Base-by-base conservation (phyloP, 2,113 vertebrate species). In the Hypomesus transpacificus region DNA sequence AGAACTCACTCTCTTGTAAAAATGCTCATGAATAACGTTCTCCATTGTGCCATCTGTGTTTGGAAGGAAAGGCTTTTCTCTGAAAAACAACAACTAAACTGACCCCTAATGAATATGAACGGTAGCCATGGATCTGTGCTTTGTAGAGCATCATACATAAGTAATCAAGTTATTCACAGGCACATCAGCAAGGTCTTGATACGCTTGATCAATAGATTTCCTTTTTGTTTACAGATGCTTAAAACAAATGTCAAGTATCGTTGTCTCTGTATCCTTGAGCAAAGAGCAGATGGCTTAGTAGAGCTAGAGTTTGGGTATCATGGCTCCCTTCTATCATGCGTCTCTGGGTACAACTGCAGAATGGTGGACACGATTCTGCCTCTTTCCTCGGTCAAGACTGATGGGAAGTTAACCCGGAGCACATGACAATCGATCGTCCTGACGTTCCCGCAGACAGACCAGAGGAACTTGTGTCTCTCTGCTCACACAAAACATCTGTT, bases 231-330 rank as follows among this genome's bases (percentile, higher is more conserved):
- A 82, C 82, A 70, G 68, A 75, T 28, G 66, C 79, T 68, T 2
- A 72, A 28, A 80, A 75, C 75, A 85, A 87, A 89, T 86, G 85
- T 72, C 78, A 86, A 34, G 51, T 71, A 72, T 64, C 70, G 72
- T 63, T 9, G 68, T n/a, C 66, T 17, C 66, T 57, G 61, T 66
- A 69, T 75, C 73, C 53, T 53, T 84, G 56, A n/a, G 68, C 70
- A 84, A 83, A 88, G 78, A 83, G 68, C 75, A 77, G 0, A 0
- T 24, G 52, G 81, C 73, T 86, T 61, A 56, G 73, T 71, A 70
- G 26, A 66, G 16, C 0, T 3, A n/a, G 28, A 39, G 62, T 18
- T 17, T 3, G 28, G 62, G 17, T 8, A 28, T 64, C 62, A 39
- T 64, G 53, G 59, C 4, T 65, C 11, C 17, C 34, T 22, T 71